These are phyloP conservation scores for Drosophila anceps DNA, from an alignment of 2,888 invertebrate genomes.

Conservation along the genomic window DNA sequence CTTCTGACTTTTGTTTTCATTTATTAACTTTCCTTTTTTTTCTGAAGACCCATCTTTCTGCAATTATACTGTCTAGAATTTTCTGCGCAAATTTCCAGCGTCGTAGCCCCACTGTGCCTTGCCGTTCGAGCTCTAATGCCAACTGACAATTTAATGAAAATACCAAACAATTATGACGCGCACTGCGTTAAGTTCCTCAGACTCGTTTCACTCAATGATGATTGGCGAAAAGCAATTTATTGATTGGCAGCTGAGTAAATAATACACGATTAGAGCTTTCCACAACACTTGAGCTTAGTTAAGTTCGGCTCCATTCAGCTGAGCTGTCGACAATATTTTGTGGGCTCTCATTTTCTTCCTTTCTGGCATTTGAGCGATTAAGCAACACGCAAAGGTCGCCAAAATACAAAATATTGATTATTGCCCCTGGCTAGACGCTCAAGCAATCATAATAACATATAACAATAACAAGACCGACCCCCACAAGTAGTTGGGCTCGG, in stretches of 20 bases:
- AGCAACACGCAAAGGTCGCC: conserved; percentile 72
- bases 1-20: background rate
- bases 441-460: conserved; percentile 43
- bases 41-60: too few relatives aligned
- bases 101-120: background rate
- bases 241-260: conserved; percentile 60
- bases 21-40: background rate
- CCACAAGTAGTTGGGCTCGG: conserved; percentile 1
- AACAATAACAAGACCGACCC: conserved; percentile 37
- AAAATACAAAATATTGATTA: conserved; percentile 68
- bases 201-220: conserved; percentile 23
- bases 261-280: conserved; percentile 34
- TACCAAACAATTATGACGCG: conserved; percentile 56
- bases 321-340: conserved; percentile 38
- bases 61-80: background rate
- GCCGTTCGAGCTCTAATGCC: conserved; percentile 12
- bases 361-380: conserved; percentile 54
- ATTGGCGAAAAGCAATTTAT: conserved; percentile 61
- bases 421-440: conserved; percentile 62
- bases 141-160: conserved; percentile 47
- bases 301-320: conserved; percentile 18
- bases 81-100: background rate
- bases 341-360: conserved; percentile 1
- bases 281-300: conserved; percentile 36
- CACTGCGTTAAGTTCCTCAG: conserved; percentile 14